Evolutionary conservation across 2,797 vertebrate genomes (phyloP), one percentile per base, ranked within the genome.

Genomic region (Gymnoscopelus microlampas): DNA sequence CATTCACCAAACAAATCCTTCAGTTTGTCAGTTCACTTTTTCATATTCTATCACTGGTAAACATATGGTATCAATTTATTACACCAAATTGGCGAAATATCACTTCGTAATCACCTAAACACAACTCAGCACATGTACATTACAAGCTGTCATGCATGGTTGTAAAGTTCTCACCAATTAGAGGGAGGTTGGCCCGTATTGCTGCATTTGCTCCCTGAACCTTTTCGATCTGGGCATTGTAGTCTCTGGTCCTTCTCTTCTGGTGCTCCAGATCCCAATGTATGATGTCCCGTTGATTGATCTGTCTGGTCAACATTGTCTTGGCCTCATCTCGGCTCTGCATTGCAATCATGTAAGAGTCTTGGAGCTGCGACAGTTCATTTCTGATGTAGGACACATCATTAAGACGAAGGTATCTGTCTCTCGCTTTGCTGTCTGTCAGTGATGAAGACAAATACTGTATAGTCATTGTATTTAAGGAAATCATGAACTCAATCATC

Each of bases 251-350:
- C 60, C 60, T 87, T 58, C 6, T 71, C 0, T 0, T 58, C 64
- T 80, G 74, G 61, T 90, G 76, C 0, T 86, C 78, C 0, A 83
- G 9, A 56, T 90, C 84, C 90, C 88, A 91, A 61, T 73, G 69
- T 15, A 51, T 76, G 0, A 75, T 0, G 13, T 70, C 60, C 14
- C 84, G 75, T 1, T 73, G 56, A 3, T 0, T 56, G 10, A 59
- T 19, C 63, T 79, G 80, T 5, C 3, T 62, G 0, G 32, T 64
- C 83, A 91, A 15, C 66, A 77, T 67, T 26, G 56, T 79, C 54
- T 60, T 79, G 35, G 68, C 69, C n/a, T 89, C 74, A 1, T 77
- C 55, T 32, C 60, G 78, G 47, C 11, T 50, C 44, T 79, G 57
- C 0, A 82, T 3, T 12, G 63, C 76, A 15, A 19, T 0, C 7